phyloP scores from a whole-genome alignment of 2,888 invertebrate genomes.

The Chromoteleia sp. region DNA sequence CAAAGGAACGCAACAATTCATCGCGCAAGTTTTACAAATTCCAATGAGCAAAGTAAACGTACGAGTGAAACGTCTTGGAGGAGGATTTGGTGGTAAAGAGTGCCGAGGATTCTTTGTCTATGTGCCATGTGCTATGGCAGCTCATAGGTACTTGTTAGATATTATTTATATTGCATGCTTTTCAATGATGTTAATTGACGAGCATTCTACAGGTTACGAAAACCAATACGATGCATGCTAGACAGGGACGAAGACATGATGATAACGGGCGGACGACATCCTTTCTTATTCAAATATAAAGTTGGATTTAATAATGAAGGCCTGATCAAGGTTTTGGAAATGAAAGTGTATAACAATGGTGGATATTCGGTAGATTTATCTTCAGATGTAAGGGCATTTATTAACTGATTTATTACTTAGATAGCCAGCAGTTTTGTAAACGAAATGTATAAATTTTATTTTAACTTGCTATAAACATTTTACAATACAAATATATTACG shows the following conservation, averaged over 20 bases:
- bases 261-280: constrained; percentile 94
- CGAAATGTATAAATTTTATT: too few species aligned
- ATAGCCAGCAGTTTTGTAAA: too few species aligned
- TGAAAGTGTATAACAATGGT: constrained; percentile 91
- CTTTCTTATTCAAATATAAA: constrained; percentile 93
- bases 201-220: constrained; percentile 86
- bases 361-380: constrained; percentile 94
- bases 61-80: constrained; percentile 93
- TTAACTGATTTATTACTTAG: too few species aligned
- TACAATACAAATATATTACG: too few species aligned
- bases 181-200: too few species aligned
- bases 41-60: constrained; percentile 90
- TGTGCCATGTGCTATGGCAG: constrained; percentile 92
- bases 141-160: constrained; percentile 85
- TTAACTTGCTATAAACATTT: too few species aligned
- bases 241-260: constrained; percentile 97
- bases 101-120: constrained; percentile 88
- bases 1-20: constrained; percentile 89
- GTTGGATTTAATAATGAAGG: constrained; percentile 91
- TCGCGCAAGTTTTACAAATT: constrained; percentile 89
- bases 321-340: constrained; percentile 89
- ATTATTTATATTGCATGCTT: neutral
- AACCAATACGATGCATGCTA: constrained; percentile 93
- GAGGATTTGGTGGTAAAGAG: constrained; percentile 98
- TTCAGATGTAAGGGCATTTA: constrained; percentile 89